Evolutionary conservation across 1,140 invertebrate species (phyloP), one percentile per base, ranked within the genome.

Genomic region (Melanaphis sacchari): DNA sequence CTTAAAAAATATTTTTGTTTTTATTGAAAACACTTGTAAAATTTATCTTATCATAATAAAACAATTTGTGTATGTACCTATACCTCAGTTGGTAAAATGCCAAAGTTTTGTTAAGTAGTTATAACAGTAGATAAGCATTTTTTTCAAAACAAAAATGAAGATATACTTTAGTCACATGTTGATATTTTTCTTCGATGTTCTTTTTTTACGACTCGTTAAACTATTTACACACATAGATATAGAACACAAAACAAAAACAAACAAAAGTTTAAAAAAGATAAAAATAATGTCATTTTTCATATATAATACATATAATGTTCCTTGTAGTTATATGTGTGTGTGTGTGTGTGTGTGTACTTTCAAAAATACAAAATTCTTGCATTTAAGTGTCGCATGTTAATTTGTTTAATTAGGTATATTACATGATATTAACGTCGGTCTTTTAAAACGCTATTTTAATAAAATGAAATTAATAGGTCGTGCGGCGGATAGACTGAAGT

Each of bases 181-280:
- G 84, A 18, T 85, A 26, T 85, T 43, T 85, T 85, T n/a, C 41
- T 26, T 41, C 84, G 22, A 26, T 41, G 36, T 82, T 26, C 11
- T 85, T 26, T 84, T 41, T 43, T 85, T 43, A 85, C 84, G 40
- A 85, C 84, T 85, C 41, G 40, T 82, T 26, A 76, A n/a, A 76
- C 31, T 18, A 4, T 31, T 36, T 15, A 76, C 36, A 36, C 31
- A n/a, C 15, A n/a, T 3, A n/a, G n/a, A 76, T 76, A 6, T n/a
- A n/a, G 31, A 76, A 76, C 59, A 76, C 31, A 76, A n/a, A 76
- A 15, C 9, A 31, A 3, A 66, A n/a, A 36, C 31, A 18, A 76
- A n/a, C 59, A 76, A 76, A 76, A 76, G 59, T 76, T 76, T 76
- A n/a, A 15, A 31, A 76, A 36, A 76, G 59, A 76, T n/a, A 76